Base-by-base conservation (phyloP, 2,888 invertebrate species). In the Bombylius major region DNA sequence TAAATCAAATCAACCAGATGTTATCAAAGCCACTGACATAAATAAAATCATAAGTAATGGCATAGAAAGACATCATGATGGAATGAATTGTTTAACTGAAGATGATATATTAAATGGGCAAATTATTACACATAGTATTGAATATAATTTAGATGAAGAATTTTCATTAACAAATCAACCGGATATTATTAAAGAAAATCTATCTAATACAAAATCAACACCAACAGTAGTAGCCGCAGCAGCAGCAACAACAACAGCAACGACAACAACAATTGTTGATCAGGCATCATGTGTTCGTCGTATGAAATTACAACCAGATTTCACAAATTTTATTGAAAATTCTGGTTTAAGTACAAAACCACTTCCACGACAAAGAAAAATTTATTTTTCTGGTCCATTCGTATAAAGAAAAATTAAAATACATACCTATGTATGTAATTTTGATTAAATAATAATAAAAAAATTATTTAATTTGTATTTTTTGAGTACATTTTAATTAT, bases 131-230 rank as follows among this genome's bases (percentile, higher is more conserved):
- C 53, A 53, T 39, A 46, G 57, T 32, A 69, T 73, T 58, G 72
- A 73, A 53, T 73, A 73, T 56, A 73, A 73, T 62, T 59, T 73
- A 42, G 73, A 73, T 60, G 71, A 72, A 51, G 73, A 73, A 51
- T 73, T 71, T 55, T 64, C 64, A 5, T 58, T 66, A 32, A 56
- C 60, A 59, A 61, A 63, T 59, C 64, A 64, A 55, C 62, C 64
- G n/a, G 65, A 65, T 50, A 61, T 63, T 51, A 61, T 64, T 48
- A 63, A 64, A 57, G 62, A 63, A 53, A 64, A 62, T 51, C 46
- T 53, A 11, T 56, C 58, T 58, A 60, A 59, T 49, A 31, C 52
- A 32, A 55, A 51, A 8, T 23, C 31, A 50, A 36, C 36, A 42
- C 5, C 50, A 50, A 44, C 39, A 42, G 13, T 32, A 42, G 50